Evolutionary conservation across 1,140 invertebrate species (phyloP), one percentile per base, ranked within the genome.

Genomic region (Drosophila nikananu): DNA sequence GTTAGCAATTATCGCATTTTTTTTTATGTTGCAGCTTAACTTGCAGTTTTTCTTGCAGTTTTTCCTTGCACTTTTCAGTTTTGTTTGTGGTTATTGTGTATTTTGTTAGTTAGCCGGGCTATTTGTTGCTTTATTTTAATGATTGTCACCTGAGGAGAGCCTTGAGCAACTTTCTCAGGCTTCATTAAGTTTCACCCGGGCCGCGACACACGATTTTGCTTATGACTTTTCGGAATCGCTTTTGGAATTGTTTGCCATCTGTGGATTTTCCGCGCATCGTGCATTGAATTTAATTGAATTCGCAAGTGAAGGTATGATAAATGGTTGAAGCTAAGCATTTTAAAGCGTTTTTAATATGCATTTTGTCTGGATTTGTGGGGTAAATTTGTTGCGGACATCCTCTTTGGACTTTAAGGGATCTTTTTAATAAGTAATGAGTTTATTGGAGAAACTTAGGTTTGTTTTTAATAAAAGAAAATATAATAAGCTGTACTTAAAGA

Each of bases 171-270:
- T 87, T 87, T 87, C 84, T 87, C 86, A 89, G 75, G 78, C 86
- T 89, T 89, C 78, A 84, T 89, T 89, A 89, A 89, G 84, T 89
- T 89, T 89, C 84, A 81, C 84, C 80, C 81, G 62, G 35, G 37
- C 46, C 74, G 59, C 60, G 64, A 65, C 83, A 87, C 81, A 87
- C 81, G 81, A 89, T 84, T 89, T 87, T 89, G 84, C 77, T 89
- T 89, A 87, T 87, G 81, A 89, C 77, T 79, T 70, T 68, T 77
- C 63, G 77, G 74, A 83, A 87, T 86, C 72, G 80, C 68, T 71
- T 86, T 83, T 74, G 68, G 61, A 83, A 75, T 83, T 89, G 80
- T 77, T 87, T 65, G 81, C 77, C 74, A 89, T 89, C 82, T 71
- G 77, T 61, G 70, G 82, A 87, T 81, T 80, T 74, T 74, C 42